Evolutionary conservation across 2,797 vertebrate species (phyloP), one percentile per base, ranked within the genome.

Genomic region (Hylomyscus alleni): DNA sequence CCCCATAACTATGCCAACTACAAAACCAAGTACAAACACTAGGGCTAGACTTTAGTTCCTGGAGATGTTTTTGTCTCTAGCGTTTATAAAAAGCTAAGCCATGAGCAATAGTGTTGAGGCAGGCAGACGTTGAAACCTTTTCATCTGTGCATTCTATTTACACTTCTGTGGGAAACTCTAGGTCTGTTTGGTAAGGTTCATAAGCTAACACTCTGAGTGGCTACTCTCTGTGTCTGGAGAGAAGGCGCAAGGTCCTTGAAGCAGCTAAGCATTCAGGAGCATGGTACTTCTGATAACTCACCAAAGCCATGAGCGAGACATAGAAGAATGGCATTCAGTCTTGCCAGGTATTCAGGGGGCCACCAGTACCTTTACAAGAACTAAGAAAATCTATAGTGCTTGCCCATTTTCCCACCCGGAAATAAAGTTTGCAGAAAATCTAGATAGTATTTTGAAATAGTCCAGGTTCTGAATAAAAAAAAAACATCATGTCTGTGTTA

Each of bases 91-190:
- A 94, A 95, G 34, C 65, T 52, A 89, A 85, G 44, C 62, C 77
- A 91, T 93, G 19, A 44, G 24, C 73, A 86, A 77, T 3, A 50
- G 24, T 47, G 87, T 90, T 76, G 24, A 84, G 89, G 14, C 54
- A 87, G 26, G 40, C 11, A 87, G 95, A 93, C 52, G 75, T 19
- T 89, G 56, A 90, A 72, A 82, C 44, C 52, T 93, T 92, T 86
- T 50, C 78, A 82, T 85, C 9, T 67, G 1, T 85, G n/a, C 65
- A 65, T 95, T 92, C 9, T 89, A 56, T 54, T 65, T 77, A 85
- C 60, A 17, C 14, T 93, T 92, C 81, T 47, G 75, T 20, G 34
- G 60, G 56, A 47, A 76, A 47, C 6, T 90, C 37, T 94, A 58
- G 31, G 29, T n/a, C 12, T 81, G 34, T 80, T 80, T 96, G 37